Evolutionary conservation across 2,797 vertebrate genomes (phyloP), one percentile per base, ranked within the genome.

Genomic region (Alca torda): DNA sequence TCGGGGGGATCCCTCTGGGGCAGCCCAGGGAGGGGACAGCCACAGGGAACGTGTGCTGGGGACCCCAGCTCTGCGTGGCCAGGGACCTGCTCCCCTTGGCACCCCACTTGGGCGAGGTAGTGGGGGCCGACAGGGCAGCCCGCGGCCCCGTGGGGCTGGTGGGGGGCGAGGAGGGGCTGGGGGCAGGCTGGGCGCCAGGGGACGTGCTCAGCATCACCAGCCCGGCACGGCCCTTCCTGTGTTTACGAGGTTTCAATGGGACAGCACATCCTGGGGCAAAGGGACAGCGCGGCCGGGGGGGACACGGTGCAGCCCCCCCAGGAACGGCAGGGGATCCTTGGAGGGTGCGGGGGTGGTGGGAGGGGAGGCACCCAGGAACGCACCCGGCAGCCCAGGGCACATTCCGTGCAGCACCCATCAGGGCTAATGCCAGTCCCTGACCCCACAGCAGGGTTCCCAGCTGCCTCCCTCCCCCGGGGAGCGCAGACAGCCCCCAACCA

Each of bases 141-240:
- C 57, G 31, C 2, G 3, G 18, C 73, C 37, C 72, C 2, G 1
- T 1, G 39, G 74, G 25, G 13, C 48, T 9, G 41, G 11, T 2
- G 41, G 41, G 24, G 18, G 51, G 25, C 0, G 1, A 5, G 19
- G 11, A 6, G 67, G n/a, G 33, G n/a, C 12, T 33, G 2, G 41
- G 41, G 17, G 9, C 30, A 16, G 67, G 78, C 75, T 4, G 17
- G 67, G 80, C 2, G 54, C 81, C 72, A 57, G 90, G 51, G 59
- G 77, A 74, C 73, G 1, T 19, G 84, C 50, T 78, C 37, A 3
- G 87, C 73, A 2, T 78, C 41, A 4, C 53, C 53, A 28, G 78
- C 67, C 45, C 31, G 64, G 81, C 87, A 25, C 81, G 0, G 94
- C 93, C 92, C 92, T 97, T 96, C 96, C 97, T 86, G 93, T 84